phyloP scores from a whole-genome alignment of 2,113 vertebrate species.

The Callocephalon fimbriatum region DNA sequence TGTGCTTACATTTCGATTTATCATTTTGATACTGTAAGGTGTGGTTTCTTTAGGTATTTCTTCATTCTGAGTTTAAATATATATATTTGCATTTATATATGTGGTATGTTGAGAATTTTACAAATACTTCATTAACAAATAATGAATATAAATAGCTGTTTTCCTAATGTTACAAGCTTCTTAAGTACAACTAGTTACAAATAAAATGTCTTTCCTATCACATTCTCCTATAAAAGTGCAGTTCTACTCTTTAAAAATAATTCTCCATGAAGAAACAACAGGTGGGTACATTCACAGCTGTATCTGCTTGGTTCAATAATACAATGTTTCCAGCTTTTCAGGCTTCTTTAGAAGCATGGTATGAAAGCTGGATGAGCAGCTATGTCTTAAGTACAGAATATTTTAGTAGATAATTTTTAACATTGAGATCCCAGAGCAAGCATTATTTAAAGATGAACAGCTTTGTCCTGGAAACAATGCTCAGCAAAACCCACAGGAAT shows the following conservation, averaged over 20 bases:
- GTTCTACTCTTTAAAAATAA: slow-evolving; percentile 20
- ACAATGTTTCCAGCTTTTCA: not conserved
- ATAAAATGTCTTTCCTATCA: not conserved
- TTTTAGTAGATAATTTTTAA: not conserved
- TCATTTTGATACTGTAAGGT: not conserved
- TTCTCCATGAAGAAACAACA: not conserved
- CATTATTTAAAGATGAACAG: not conserved
- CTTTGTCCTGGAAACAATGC: not conserved
- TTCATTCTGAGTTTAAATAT: slow-evolving; percentile 22
- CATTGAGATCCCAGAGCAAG: not conserved
- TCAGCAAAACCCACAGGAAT: not conserved
- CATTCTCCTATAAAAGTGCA: not conserved
- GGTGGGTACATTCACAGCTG: not conserved
- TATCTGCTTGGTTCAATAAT: not conserved
- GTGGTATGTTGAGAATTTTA: not conserved
- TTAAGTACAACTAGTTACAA: slow-evolving; percentile 40
- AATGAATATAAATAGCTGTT: not conserved
- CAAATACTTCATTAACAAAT: slow-evolving; percentile 18
- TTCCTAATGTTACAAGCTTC: slow-evolving; percentile 7
- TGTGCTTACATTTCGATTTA: not conserved
- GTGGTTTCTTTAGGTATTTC: not conserved
- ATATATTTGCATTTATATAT: not conserved
- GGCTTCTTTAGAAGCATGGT: not conserved
- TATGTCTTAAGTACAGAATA: not conserved
- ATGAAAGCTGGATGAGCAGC: not conserved